Conservation (phyloP, 2,888 invertebrate genomes). For the Hirtodrosophila trivittata region DNA sequence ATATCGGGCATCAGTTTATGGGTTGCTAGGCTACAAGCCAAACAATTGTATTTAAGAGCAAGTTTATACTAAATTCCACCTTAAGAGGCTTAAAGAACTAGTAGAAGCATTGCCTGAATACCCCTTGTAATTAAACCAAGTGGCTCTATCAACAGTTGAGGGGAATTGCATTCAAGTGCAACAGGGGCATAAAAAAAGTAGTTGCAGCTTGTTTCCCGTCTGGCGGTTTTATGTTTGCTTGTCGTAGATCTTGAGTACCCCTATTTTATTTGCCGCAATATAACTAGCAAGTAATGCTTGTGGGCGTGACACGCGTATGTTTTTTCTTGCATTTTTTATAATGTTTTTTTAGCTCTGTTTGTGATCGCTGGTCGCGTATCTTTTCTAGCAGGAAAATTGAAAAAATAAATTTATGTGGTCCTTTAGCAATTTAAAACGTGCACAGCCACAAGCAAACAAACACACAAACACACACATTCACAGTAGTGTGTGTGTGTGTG, state of each 20-base stretch:
- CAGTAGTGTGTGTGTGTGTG: conserved; percentile 5
- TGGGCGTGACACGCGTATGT: conserved; percentile 53
- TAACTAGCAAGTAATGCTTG: conserved; percentile 7
- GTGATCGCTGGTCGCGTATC: conserved; percentile 30
- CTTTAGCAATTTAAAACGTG: conserved; percentile 71
- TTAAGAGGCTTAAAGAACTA: too few relatives aligned
- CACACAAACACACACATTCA: conserved; percentile 10
- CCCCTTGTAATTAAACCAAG: too few relatives aligned
- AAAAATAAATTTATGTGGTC: conserved; percentile 75
- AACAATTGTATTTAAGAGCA: too few relatives aligned
- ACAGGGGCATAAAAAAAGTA: too few relatives aligned
- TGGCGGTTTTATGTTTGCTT: too few relatives aligned
- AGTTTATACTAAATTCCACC: too few relatives aligned
- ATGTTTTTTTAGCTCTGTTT: conserved; percentile 33
- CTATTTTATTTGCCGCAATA: background rate
- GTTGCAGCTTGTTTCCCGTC: too few relatives aligned
- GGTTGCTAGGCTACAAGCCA: too few relatives aligned
- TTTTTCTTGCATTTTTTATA: conserved; percentile 68
- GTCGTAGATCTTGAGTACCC: background rate
- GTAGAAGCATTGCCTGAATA: too few relatives aligned
- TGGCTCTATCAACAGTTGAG: too few relatives aligned
- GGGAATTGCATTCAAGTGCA: too few relatives aligned
- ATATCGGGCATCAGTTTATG: too few relatives aligned
- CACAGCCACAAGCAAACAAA: conserved; percentile 22
- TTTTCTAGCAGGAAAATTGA: conserved; percentile 65